phyloP scores from a whole-genome alignment of 2,113 vertebrate species.

The Dasyurus viverrinus region DNA sequence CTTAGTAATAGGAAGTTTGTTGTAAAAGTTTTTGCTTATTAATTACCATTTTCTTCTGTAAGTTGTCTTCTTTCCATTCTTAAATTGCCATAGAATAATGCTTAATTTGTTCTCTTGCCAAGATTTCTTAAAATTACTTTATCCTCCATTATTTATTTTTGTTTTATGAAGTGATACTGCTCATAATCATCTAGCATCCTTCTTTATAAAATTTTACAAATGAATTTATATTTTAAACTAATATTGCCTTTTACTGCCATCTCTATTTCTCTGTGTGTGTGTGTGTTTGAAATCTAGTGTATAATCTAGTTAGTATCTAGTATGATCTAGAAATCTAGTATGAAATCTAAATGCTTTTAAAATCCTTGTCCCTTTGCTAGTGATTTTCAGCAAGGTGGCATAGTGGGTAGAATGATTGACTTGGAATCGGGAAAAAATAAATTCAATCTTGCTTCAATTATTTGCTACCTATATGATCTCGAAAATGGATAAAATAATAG shows the following conservation, averaged over 20 bases:
- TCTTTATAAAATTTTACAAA: not conserved
- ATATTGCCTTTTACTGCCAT: not conserved
- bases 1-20: not conserved
- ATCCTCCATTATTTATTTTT: not conserved
- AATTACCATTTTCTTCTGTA: not conserved
- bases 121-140: not conserved
- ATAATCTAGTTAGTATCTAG: too few relatives aligned
- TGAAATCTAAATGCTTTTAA: too few relatives aligned
- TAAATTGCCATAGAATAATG: not conserved
- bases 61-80: not conserved
- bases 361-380: not conserved
- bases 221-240: not conserved
- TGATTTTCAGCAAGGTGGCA: not conserved
- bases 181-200: not conserved
- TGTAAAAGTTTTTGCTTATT: not conserved
- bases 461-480: not conserved
- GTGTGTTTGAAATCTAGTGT: too few relatives aligned
- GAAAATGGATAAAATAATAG: not conserved
- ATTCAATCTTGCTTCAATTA: not conserved
- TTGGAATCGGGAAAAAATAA: not conserved
- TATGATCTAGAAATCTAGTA: too few relatives aligned
- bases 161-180: not conserved
- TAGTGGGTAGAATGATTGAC: not conserved
- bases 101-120: not conserved
- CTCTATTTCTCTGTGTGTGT: too few relatives aligned